Conservation (phyloP, 2,888 invertebrate genomes). For the Macropis europaea region DNA sequence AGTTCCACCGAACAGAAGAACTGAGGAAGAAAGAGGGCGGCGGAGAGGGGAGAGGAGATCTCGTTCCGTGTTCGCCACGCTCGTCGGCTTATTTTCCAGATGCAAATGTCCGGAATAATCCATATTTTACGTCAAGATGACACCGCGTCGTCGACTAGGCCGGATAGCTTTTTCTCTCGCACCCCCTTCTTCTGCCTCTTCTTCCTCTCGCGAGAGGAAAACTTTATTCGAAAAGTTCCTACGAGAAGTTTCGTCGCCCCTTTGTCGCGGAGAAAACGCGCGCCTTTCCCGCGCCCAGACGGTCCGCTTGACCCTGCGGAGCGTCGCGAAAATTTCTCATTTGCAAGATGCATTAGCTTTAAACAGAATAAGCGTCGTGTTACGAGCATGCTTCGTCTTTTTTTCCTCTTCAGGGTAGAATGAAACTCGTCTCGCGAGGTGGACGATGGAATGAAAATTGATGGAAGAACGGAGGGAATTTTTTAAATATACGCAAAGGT, state of each 20-base stretch:
- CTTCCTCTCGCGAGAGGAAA: constrained; percentile 64
- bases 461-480: too few relatives aligned
- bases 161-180: constrained; percentile 51
- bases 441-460: too few relatives aligned
- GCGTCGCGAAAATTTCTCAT: constrained; percentile 38
- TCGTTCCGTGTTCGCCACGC: constrained; percentile 53
- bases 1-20: too few relatives aligned
- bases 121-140: constrained; percentile 77
- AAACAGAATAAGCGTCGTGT: too few relatives aligned
- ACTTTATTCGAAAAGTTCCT: constrained; percentile 75
- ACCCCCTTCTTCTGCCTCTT: constrained; percentile 29
- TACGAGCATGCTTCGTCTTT: too few relatives aligned
- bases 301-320: constrained; percentile 33
- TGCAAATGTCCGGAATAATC: constrained; percentile 78
- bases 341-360: constrained; percentile 30
- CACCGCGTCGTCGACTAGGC: constrained; percentile 68
- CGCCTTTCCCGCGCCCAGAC: constrained; percentile 6
- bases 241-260: constrained; percentile 48
- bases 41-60: too few relatives aligned
- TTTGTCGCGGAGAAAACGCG: constrained; percentile 18
- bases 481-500: too few relatives aligned
- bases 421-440: too few relatives aligned
- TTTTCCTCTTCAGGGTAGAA: too few relatives aligned
- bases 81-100: constrained; percentile 77
- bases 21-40: too few relatives aligned